Conservation (phyloP, 2,797 vertebrate genomes). For the Lemur catta region DNA sequence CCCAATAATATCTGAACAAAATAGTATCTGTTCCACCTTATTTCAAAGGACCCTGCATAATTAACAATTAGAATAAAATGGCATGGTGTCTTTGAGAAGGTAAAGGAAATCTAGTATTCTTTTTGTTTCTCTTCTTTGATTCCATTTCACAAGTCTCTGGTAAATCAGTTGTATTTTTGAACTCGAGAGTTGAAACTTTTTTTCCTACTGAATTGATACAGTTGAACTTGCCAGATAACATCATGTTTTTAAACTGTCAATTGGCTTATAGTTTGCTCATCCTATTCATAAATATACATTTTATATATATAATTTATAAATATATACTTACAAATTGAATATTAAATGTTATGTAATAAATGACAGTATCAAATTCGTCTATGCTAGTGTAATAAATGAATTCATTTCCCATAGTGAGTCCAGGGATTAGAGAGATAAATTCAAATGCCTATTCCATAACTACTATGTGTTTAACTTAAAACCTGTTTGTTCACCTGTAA, state of each 20-base stretch:
- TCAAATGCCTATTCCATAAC: background rate
- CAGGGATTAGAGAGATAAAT: too few species aligned
- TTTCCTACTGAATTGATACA: background rate
- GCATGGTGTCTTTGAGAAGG: background rate
- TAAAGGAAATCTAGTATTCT: background rate
- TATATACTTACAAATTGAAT: background rate
- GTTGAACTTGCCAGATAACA: background rate
- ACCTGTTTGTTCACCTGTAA: background rate
- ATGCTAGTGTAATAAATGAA: background rate
- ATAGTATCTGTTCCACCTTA: background rate
- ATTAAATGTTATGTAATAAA: background rate
- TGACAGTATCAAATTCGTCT: background rate
- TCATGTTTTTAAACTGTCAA: background rate
- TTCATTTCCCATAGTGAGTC: background rate
- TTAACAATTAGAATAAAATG: background rate
- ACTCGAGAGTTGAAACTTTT: background rate
- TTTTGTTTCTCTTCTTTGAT: background rate
- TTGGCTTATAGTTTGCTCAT: background rate
- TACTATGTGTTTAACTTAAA: fast-evolving
- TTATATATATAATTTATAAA: background rate
- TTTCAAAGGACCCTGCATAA: conserved; percentile 27
- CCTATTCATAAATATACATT: background rate
- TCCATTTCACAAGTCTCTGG: background rate
- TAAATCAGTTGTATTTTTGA: background rate
- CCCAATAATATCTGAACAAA: background rate